phyloP scores from a whole-genome alignment of 2,888 invertebrate genomes.

The Schizotus pectinicornis region DNA sequence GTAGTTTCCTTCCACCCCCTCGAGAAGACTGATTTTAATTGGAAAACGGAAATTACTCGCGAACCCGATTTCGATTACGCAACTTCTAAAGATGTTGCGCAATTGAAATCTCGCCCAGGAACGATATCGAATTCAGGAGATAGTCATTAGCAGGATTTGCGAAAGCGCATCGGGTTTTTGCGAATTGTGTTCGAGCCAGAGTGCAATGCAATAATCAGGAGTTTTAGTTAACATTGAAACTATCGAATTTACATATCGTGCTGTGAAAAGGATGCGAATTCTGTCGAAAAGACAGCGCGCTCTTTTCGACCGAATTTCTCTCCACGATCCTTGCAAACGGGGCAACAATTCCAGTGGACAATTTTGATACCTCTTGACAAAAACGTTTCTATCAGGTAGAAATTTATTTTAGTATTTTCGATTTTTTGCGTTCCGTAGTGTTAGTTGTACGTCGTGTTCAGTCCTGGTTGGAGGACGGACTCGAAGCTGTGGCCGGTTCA shows the following conservation, averaged over 20 bases:
- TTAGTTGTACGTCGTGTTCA: slow-evolving; percentile 13
- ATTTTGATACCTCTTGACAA: slow-evolving; percentile 22
- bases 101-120: slow-evolving; percentile 11
- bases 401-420: slow-evolving; percentile 28
- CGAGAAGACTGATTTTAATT: slow-evolving; percentile 19
- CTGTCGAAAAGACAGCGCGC: slow-evolving; percentile 21
- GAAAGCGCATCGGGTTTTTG: slow-evolving; percentile 16
- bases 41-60: slow-evolving; percentile 11
- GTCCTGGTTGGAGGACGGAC: slow-evolving; percentile 14
- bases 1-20: slow-evolving; percentile 13
- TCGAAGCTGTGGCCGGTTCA: slow-evolving; percentile 6
- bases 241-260: slow-evolving; percentile 58
- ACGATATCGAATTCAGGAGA: slow-evolving; percentile 24
- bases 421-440: slow-evolving; percentile 14
- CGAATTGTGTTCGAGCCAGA: slow-evolving; percentile 24
- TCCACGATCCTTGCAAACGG: slow-evolving; percentile 40
- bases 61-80: slow-evolving; percentile 4
- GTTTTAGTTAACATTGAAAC: slow-evolving; percentile 38
- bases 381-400: slow-evolving; percentile 11
- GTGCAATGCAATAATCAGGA: slow-evolving; percentile 48
- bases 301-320: slow-evolving; percentile 24
- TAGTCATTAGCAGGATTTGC: slow-evolving; percentile 17
- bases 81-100: slow-evolving; percentile 3
- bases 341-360: slow-evolving; percentile 45
- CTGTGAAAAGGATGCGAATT: slow-evolving; percentile 49